Base-by-base conservation (phyloP, 2,888 invertebrate species). In the Cotesia congregata region DNA sequence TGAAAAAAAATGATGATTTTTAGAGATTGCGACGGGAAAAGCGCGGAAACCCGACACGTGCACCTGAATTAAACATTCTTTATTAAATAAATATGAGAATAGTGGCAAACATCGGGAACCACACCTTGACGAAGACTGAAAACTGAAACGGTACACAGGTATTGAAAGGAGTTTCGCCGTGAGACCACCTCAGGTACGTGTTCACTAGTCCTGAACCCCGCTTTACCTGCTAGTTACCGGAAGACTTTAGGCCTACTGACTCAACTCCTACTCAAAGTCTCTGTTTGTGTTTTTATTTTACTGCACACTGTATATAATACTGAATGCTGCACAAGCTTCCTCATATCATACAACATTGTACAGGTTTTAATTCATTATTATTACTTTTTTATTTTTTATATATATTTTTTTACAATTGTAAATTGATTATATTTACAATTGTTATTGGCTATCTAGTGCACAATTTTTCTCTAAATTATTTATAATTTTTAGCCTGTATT, bases 121-220 rank as follows among this genome's bases (percentile, higher is more conserved):
- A 87, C 87, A 87, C 87, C 87, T 88, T 85, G 83, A 83, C 83
- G 83, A 81, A 84, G 86, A 87, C 87, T 85, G 83, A 81, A 84
- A 85, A 87, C 87, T 85, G 50, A 50, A 50, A 50, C 50, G 50
- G 50, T 50, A 50, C 12, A 50, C 50, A 50, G 61, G 1, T 5
- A 20, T 67, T 67, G 38, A 39, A 30, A n/a, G 67, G 38, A n/a
- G 67, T 85, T 85, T 87, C 87, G 84, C 83, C 83, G 83, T 83
- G 83, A 50, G 50, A 50, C 50, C 50, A 50, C 50, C 50, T 50
- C 50, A 50, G 50, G 50, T 50, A 50, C 50, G 50, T 50, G 50
- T 50, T 50, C 50, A 50, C 50, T 4, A 50, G 50, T 9, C 50
- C 50, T 50, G 50, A 50, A 50, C 50, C 50, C 86, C 82, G 82